A percentile compares a stretch with the other conserved stretches of the same genome.
These are phyloP conservation scores for Anguilla anguilla DNA, from an alignment of 2,797 vertebrate species.

Conservation along the genomic window DNA sequence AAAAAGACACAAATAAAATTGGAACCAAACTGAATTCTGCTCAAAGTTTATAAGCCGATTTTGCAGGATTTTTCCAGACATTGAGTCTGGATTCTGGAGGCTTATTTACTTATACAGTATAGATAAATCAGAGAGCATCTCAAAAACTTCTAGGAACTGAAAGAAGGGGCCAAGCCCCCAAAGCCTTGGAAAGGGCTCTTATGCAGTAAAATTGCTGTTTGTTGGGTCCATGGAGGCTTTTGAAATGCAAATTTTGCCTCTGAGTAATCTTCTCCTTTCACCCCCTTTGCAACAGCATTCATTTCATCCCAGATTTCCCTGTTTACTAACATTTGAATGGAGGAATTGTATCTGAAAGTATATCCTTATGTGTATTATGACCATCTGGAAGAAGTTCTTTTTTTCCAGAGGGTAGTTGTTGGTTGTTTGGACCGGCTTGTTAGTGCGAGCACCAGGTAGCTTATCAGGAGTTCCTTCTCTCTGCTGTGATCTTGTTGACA, in stretches of 20 bases:
- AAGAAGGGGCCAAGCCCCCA: constrained; percentile 1
- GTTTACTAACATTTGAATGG: neutral
- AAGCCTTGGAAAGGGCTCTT: neutral
- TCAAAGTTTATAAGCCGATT: neutral
- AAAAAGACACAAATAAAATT: neutral
- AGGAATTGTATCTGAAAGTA: neutral
- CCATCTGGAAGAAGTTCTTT: neutral
- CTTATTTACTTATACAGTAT: neutral
- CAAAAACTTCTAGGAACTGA: neutral
- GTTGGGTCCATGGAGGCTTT: neutral
- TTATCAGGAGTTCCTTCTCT: neutral
- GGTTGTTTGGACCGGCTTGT: neutral
- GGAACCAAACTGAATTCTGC: neutral
- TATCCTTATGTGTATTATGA: neutral
- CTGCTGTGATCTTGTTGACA: neutral
- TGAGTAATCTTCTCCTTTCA: neutral
- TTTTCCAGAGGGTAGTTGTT: neutral
- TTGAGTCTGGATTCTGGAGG: neutral
- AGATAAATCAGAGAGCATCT: neutral
- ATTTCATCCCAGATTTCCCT: neutral
- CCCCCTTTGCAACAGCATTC: neutral
- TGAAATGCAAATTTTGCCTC: neutral
- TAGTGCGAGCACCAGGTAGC: neutral
- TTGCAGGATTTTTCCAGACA: neutral
- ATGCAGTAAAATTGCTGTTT: neutral